phyloP scores from a whole-genome alignment of 1,140 invertebrate genomes.

The Tigriopus japonicus region DNA sequence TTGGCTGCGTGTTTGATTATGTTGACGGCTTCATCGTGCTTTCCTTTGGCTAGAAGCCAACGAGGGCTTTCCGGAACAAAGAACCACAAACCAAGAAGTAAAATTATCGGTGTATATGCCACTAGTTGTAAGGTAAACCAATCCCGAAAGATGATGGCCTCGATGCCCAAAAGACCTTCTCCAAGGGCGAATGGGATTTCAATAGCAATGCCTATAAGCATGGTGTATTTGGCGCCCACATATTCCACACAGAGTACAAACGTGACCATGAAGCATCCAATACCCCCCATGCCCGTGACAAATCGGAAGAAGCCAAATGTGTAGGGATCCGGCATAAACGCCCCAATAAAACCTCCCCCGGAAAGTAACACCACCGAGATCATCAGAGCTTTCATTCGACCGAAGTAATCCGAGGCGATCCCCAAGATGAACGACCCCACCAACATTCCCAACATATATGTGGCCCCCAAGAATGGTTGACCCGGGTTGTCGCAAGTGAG shows the following conservation, averaged over 20 bases:
- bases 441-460: slow-evolving; percentile 14
- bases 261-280: slow-evolving; percentile 11
- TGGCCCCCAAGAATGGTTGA: not conserved
- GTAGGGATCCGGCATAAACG: not conserved
- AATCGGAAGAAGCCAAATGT: slow-evolving; percentile 1
- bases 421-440: slow-evolving; percentile 11
- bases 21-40: slow-evolving; percentile 23
- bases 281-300: slow-evolving; percentile 8
- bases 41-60: slow-evolving; percentile 27
- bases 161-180: slow-evolving; percentile 21
- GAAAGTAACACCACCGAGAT: not conserved
- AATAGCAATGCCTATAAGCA: slow-evolving; percentile 21
- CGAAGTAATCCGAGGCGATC: slow-evolving; percentile 1
- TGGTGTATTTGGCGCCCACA: slow-evolving; percentile 10
- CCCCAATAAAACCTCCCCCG: not conserved
- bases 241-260: slow-evolving; percentile 11
- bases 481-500: not conserved
- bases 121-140: slow-evolving; percentile 22
- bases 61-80: slow-evolving; percentile 29
- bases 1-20: slow-evolving; percentile 22
- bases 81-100: slow-evolving; percentile 17
- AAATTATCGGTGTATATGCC: slow-evolving; percentile 15
- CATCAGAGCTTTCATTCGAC: not conserved
- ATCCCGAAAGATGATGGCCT: slow-evolving; percentile 23
- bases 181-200: slow-evolving; percentile 25